phyloP scores from a whole-genome alignment of 2,113 vertebrate species.

The Pao palembangensis region DNA sequence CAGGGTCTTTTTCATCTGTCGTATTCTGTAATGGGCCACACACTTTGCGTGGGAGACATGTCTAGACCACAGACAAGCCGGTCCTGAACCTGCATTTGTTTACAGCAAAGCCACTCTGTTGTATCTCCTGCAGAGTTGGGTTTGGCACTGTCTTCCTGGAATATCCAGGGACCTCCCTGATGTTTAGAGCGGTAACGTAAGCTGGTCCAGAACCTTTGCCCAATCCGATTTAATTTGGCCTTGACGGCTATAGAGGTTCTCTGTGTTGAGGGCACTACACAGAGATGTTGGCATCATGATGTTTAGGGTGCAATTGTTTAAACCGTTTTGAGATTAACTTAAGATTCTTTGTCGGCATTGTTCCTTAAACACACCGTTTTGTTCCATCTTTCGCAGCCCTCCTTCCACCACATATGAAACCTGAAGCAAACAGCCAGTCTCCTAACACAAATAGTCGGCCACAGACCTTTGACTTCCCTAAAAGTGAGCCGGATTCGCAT shows the following conservation, averaged over 20 bases:
- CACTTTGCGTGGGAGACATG: too few species aligned
- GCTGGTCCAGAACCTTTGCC: background rate
- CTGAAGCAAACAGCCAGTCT: constrained; percentile 5
- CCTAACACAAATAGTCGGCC: background rate
- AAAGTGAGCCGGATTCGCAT: constrained; percentile 12
- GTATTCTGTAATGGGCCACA: too few species aligned
- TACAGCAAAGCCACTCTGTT: background rate
- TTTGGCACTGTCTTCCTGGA: background rate
- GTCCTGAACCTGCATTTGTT: too few species aligned
- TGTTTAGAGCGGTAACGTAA: too few species aligned
- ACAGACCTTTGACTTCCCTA: constrained; percentile 30
- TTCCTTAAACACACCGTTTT: constrained; percentile 1
- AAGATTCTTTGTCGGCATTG: background rate
- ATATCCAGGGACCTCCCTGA: background rate
- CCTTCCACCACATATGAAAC: constrained; percentile 57
- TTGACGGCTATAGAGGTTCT: too few species aligned
- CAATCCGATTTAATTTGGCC: too few species aligned
- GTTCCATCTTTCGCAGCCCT: constrained; percentile 40
- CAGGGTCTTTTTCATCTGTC: too few species aligned
- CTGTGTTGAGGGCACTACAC: too few species aligned
- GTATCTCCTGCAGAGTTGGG: background rate
- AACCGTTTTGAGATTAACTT: too few species aligned
- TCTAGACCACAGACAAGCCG: too few species aligned
- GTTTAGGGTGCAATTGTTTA: too few species aligned
- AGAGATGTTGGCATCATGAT: too few species aligned